Evolutionary conservation across 1,140 invertebrate species (phyloP).

Genomic region (Hycleus phaleratus): DNA sequence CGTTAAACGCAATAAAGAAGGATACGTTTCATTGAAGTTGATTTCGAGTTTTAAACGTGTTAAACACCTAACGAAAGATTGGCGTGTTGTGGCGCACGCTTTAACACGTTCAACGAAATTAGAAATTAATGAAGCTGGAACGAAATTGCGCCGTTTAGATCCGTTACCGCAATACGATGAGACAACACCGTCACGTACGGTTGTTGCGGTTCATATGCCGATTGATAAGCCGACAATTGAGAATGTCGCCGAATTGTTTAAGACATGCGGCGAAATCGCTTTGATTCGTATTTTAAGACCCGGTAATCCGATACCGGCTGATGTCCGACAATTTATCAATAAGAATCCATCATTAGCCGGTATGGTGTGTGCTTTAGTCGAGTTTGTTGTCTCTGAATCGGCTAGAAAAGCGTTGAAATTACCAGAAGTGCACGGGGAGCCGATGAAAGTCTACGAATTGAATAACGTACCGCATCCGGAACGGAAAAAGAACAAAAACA

Average conservation of each 20-base stretch:
- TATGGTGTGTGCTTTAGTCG: conserved; percentile 78
- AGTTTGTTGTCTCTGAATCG: conserved; percentile 80
- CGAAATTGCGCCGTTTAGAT: conserved; percentile 78
- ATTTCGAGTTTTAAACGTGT: conserved; percentile 91
- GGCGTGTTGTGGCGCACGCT: conserved; percentile 81
- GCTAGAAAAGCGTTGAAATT: conserved; percentile 71
- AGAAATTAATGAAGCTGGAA: conserved; percentile 83
- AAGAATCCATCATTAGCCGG: conserved; percentile 82
- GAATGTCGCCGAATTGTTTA: conserved; percentile 80
- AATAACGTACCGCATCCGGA: conserved; percentile 51
- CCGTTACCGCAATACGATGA: conserved; percentile 85
- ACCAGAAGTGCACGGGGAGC: conserved; percentile 30
- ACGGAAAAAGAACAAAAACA: conserved; percentile 46
- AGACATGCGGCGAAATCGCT: conserved; percentile 79
- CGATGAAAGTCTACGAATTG: conserved; percentile 48
- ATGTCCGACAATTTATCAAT: conserved; percentile 80
- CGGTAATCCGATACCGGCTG: conserved; percentile 77
- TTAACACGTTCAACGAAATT: conserved; percentile 71
- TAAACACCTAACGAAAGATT: conserved; percentile 86
- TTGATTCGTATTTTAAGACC: conserved; percentile 77
- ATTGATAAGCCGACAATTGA: conserved; percentile 78
- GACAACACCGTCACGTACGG: conserved; percentile 80
- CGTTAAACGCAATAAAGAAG: conserved; percentile 88
- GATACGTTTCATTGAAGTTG: conserved; percentile 88
- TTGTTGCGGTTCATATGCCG: conserved; percentile 79